These are phyloP conservation scores for Macropis europaea DNA, from an alignment of 2,888 invertebrate genomes.

Conservation along the genomic window DNA sequence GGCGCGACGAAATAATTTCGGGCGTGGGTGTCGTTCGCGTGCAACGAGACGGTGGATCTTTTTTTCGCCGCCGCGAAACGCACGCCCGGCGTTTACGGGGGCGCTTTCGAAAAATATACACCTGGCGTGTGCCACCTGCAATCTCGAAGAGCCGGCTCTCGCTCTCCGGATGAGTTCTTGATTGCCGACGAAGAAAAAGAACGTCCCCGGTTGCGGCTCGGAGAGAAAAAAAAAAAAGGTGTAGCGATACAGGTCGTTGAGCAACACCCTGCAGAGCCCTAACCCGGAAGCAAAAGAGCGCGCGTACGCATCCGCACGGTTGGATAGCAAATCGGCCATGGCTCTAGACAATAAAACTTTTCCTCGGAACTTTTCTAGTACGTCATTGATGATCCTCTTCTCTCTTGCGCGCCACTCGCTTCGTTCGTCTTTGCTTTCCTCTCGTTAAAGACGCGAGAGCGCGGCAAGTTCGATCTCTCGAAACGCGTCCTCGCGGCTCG, in stretches of 20 bases:
- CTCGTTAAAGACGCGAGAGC: constrained; percentile 3
- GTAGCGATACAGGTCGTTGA: constrained; percentile 68
- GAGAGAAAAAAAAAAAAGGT: constrained; percentile 60
- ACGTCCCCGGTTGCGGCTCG: constrained; percentile 55
- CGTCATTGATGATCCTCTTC: constrained; percentile 58
- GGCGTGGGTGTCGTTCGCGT: neutral
- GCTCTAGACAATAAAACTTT: constrained; percentile 75
- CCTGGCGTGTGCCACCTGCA: constrained; percentile 16
- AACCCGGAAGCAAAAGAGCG: constrained; percentile 78
- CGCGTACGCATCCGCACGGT: constrained; percentile 77
- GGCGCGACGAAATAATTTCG: constrained; percentile 9
- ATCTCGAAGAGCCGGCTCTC: constrained; percentile 36
- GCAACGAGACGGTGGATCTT: neutral
- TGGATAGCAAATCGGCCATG: constrained; percentile 79
- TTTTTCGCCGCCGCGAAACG: constrained; percentile 1
- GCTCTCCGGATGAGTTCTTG: constrained; percentile 57
- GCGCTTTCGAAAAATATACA: constrained; percentile 16
- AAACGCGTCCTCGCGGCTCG: too few species aligned
- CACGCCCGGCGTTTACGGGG: constrained; percentile 3
- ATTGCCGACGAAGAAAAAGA: constrained; percentile 66
- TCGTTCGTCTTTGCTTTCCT: constrained; percentile 14
- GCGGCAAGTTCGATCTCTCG: constrained; percentile 2
- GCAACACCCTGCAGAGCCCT: constrained; percentile 67
- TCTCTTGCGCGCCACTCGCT: constrained; percentile 16
- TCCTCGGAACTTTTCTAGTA: constrained; percentile 62